Conservation (phyloP, 2,888 invertebrate species). For the Leuctra nigra region DNA sequence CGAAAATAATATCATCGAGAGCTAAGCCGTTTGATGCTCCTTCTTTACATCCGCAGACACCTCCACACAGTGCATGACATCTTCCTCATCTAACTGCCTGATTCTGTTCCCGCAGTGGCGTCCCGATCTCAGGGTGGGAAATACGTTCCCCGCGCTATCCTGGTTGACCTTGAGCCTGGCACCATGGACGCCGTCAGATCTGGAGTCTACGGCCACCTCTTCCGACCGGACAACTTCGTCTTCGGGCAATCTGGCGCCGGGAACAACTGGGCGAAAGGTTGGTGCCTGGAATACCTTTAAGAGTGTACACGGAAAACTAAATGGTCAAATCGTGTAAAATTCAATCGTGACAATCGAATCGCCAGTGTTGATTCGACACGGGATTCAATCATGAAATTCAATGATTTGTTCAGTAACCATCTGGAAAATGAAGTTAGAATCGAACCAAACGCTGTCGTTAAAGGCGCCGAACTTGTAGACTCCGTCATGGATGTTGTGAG, state of each 20-base stretch:
- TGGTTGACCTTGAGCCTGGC: constrained; percentile 71
- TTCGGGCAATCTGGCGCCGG: constrained; percentile 64
- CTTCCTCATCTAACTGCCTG: constrained; percentile 18
- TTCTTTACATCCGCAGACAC: not conserved
- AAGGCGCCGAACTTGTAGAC: constrained; percentile 67
- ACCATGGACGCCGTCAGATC: constrained; percentile 88
- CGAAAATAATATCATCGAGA: too few relatives aligned
- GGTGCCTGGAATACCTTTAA: too few relatives aligned
- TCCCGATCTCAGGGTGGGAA: constrained; percentile 58
- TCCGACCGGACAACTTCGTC: constrained; percentile 86
- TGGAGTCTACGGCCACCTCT: constrained; percentile 78
- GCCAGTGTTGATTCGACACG: too few relatives aligned
- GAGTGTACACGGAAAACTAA: too few relatives aligned
- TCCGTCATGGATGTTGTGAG: constrained; percentile 49
- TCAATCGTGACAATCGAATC: too few relatives aligned
- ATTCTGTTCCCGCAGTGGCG: constrained; percentile 43
- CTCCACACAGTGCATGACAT: too few relatives aligned
- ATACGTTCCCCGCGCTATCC: constrained; percentile 70
- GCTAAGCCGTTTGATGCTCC: not conserved
- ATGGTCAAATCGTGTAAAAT: too few relatives aligned
- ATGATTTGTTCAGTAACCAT: too few relatives aligned
- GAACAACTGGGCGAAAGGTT: constrained; percentile 76
- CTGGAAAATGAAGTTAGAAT: too few relatives aligned
- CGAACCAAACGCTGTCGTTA: too few relatives aligned
- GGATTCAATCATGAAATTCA: too few relatives aligned